Evolutionary conservation across 2,113 vertebrate species (phyloP), one percentile per base, ranked within the genome.

Genomic region (Opisthocomus hoazin): DNA sequence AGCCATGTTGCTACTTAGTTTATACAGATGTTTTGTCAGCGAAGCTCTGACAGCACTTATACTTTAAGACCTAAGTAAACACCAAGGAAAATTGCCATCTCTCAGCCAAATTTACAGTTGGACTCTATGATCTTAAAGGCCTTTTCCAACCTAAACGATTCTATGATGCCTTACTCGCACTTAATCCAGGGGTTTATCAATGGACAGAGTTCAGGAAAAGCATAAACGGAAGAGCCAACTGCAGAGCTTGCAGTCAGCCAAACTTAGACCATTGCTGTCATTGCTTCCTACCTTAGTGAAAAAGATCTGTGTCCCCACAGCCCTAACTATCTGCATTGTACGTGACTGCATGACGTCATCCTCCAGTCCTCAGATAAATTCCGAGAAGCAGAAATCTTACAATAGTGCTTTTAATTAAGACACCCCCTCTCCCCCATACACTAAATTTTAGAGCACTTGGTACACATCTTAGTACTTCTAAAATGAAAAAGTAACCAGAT

Each of bases 251-350:
- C 61, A 57, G 39, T 16, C 29, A n/a, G 60, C 37, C 68, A 65
- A 19, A 27, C 11, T 61, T 9, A 21, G 37, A 46, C 11, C 37
- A 6, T n/a, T 12, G 50, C 94, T 86, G 77, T 12, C 61, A 41
- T 39, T 87, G 93, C 91, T 96, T 96, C 94, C 96, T 80, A 92
- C 91, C 89, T 73, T 63, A 17, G 69, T 36, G 87, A 82, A 37
- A 77, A 91, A 79, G 70, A 20, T 32, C 94, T 82, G 94, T 8
- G n/a, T 56, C 41, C 48, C 60, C 51, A 13, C 2, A 36, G 82
- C 36, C 32, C 63, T n/a, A 54, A 64, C 81, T 92, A 43, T 75
- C 66, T 4, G 41, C 84, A 12, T 34, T 76, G 89, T 63, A 30
- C 22, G 7, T 29, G 82, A 48, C 85, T 54, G 51, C 39, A 13